A percentile compares a stretch with the other conserved stretches of the same genome.
Evolutionary conservation across 2,888 invertebrate species (phyloP).

Genomic region (Tromatobia lineatoria): DNA sequence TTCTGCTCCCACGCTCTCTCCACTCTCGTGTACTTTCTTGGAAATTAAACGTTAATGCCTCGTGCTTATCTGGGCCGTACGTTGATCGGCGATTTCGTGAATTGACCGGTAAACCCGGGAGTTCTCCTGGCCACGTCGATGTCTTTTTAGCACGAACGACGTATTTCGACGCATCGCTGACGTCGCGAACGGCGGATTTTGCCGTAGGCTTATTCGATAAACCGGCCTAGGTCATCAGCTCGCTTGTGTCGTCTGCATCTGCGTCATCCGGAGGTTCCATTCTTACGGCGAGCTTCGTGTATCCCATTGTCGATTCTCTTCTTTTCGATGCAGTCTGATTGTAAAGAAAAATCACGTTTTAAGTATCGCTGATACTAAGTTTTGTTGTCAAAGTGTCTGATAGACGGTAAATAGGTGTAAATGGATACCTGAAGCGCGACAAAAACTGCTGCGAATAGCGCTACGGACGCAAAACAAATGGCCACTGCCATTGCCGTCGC

Average conservation of each 20-base stretch:
- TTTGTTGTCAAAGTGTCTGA: neutral
- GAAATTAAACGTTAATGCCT: conserved; percentile 41
- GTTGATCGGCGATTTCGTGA: neutral
- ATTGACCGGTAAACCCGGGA: neutral
- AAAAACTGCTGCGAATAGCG: conserved; percentile 90
- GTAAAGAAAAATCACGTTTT: neutral
- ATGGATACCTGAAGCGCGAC: conserved; percentile 90
- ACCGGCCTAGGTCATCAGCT: conserved; percentile 81
- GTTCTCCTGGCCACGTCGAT: neutral
- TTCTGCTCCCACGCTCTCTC: conserved; percentile 23
- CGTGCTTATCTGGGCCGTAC: conserved; percentile 12
- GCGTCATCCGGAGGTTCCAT: conserved; percentile 82
- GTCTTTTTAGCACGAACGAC: neutral
- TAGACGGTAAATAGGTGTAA: neutral
- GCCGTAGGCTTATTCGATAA: conserved; percentile 2
- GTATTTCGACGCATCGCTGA: conserved; percentile 4
- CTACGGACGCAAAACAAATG: conserved; percentile 90
- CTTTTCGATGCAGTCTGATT: conserved; percentile 80
- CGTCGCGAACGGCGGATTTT: neutral
- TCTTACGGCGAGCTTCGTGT: conserved; percentile 81
- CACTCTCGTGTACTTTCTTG: conserved; percentile 54
- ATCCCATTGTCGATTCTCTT: conserved; percentile 81
- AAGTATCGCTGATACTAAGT: neutral
- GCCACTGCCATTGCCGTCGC: conserved; percentile 90
- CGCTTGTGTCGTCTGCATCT: conserved; percentile 82